These are phyloP conservation scores for Magallana nippona DNA, from an alignment of 2,888 invertebrate species.

Conservation along the genomic window DNA sequence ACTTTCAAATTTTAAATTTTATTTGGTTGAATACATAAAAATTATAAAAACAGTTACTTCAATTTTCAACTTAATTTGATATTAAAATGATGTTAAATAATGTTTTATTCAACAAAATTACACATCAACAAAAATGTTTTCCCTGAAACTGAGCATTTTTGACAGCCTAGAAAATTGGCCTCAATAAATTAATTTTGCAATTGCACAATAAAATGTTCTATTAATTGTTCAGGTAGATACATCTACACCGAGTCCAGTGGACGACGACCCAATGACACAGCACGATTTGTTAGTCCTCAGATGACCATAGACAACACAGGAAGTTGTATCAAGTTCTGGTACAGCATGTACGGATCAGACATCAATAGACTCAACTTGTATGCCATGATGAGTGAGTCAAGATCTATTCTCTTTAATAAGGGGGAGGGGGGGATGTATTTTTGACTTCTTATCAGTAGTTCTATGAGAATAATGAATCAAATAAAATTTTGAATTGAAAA, in stretches of 20 bases:
- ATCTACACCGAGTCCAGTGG: slow-evolving; percentile 71
- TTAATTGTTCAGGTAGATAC: slow-evolving; percentile 69
- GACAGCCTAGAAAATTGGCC: too few species aligned
- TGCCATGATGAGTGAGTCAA: slow-evolving; percentile 59
- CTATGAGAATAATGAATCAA: not conserved
- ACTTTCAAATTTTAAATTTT: too few species aligned
- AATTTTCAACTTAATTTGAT: too few species aligned
- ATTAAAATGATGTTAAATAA: too few species aligned
- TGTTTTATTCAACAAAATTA: too few species aligned
- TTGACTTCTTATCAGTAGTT: not conserved
- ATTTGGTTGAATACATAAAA: too few species aligned
- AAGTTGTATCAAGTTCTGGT: slow-evolving; percentile 74
- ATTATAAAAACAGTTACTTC: too few species aligned
- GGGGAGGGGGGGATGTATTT: not conserved
- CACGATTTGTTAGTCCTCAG: slow-evolving; percentile 64
- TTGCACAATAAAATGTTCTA: too few species aligned
- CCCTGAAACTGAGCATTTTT: too few species aligned
- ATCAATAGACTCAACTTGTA: slow-evolving; percentile 72
- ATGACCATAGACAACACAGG: slow-evolving; percentile 55
- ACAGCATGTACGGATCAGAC: slow-evolving; percentile 75
- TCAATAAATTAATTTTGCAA: too few species aligned
- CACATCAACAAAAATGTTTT: too few species aligned
- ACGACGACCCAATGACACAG: slow-evolving; percentile 63
- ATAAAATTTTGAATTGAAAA: not conserved
- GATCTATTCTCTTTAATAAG: not conserved